These are phyloP conservation scores for Acipenser transmontanus DNA, from an alignment of 2,797 vertebrate genomes.

Conservation along the genomic window DNA sequence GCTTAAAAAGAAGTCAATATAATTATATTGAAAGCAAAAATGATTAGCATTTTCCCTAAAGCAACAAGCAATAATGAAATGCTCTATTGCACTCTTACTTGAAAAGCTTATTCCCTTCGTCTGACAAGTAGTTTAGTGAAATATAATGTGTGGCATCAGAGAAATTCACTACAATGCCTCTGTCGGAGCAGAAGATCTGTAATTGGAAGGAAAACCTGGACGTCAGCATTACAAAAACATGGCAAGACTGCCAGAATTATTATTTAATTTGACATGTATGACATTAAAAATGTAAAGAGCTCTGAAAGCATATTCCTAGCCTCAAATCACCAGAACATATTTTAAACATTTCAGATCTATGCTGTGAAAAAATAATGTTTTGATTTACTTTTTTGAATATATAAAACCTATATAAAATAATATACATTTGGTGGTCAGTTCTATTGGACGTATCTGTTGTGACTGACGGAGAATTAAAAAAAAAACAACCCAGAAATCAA, in stretches of 20 bases:
- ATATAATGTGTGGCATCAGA: constrained; percentile 18
- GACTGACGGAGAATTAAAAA: neutral
- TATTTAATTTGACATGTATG: constrained; percentile 17
- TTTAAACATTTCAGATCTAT: neutral
- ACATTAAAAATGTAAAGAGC: constrained; percentile 21
- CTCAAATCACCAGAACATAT: neutral
- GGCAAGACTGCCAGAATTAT: neutral
- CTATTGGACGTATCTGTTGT: constrained; percentile 6
- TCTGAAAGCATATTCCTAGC: neutral
- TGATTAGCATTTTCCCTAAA: neutral
- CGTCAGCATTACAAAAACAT: neutral
- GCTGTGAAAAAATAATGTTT: neutral
- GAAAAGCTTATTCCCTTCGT: constrained; percentile 24
- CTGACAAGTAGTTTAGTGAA: constrained; percentile 32
- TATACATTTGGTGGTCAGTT: constrained; percentile 6
- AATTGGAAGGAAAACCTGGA: neutral
- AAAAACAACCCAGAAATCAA: too few species aligned
- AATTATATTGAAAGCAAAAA: neutral
- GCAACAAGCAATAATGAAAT: neutral
- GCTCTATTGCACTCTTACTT: neutral
- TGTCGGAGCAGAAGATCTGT: neutral
- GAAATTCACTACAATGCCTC: constrained; percentile 18
- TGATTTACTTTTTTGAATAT: neutral
- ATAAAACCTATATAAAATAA: neutral
- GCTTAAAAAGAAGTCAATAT: neutral